Percentiles rank a stretch among this genome's conserved stretches.
Evolutionary conservation across 2,797 vertebrate species (phyloP).

Genomic region (Vultur gryphus): DNA sequence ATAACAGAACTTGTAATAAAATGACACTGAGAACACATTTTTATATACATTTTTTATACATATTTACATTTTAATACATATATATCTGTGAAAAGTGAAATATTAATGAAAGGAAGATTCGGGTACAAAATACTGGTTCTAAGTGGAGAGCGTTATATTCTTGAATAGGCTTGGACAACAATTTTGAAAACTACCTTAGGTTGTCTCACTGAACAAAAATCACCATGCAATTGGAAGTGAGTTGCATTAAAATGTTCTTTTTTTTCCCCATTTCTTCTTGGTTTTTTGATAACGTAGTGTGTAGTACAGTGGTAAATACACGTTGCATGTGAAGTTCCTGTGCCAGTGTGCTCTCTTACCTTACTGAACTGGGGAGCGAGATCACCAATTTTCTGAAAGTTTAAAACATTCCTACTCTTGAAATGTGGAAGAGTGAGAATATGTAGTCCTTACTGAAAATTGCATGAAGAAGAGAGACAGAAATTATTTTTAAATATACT

Average conservation of each 20-base stretch:
- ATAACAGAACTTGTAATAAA: neutral
- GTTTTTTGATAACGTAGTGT: fast-evolving
- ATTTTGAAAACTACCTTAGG: neutral
- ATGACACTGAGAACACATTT: neutral
- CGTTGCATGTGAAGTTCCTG: fast-evolving
- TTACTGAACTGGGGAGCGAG: neutral
- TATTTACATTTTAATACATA: neutral
- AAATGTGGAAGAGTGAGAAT: neutral
- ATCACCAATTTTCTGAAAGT: neutral
- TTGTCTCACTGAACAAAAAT: neutral
- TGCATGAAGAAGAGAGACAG: neutral
- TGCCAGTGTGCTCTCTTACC: neutral
- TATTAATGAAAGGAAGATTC: neutral
- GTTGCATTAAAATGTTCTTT: neutral
- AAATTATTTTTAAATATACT: neutral
- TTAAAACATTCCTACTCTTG: neutral
- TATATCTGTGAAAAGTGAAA: neutral
- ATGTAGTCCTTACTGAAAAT: neutral
- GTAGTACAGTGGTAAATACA: neutral
- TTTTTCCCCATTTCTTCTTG: neutral
- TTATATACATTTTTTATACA: fast-evolving
- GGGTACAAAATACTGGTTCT: neutral
- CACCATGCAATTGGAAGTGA: neutral
- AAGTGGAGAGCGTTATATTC: neutral
- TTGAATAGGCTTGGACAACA: neutral